Percentiles rank a stretch among this genome's conserved stretches.
Evolutionary conservation across 1,140 invertebrate species (phyloP).

Genomic region (Trachelipus rathkii): DNA sequence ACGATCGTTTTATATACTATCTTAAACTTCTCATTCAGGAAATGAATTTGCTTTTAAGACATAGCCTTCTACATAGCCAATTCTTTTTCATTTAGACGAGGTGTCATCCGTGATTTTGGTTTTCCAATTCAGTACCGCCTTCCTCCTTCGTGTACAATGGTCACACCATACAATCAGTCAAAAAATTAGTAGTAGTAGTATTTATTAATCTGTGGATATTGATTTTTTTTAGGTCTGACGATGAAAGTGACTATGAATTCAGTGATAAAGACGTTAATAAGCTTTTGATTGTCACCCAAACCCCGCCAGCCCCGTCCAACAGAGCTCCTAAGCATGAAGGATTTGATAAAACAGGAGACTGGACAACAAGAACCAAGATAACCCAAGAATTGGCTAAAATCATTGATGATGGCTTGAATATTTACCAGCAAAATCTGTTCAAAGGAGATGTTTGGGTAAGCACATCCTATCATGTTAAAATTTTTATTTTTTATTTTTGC

Average conservation of each 20-base stretch:
- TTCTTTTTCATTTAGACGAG: too few relatives aligned
- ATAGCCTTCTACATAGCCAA: too few relatives aligned
- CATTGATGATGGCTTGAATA: slow-evolving; percentile 90
- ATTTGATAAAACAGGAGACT: slow-evolving; percentile 80
- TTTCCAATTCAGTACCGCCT: too few relatives aligned
- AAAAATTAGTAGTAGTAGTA: too few relatives aligned
- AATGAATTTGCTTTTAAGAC: too few relatives aligned
- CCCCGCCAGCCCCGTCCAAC: slow-evolving; percentile 64
- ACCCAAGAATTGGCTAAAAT: slow-evolving; percentile 86
- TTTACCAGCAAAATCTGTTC: slow-evolving; percentile 91
- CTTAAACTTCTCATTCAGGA: too few relatives aligned
- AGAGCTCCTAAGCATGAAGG: slow-evolving; percentile 86
- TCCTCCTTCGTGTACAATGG: too few relatives aligned
- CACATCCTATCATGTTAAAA: too few relatives aligned
- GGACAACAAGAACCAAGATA: slow-evolving; percentile 79
- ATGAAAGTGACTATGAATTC: slow-evolving; percentile 67
- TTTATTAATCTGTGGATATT: too few relatives aligned
- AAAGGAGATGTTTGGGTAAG: slow-evolving; percentile 49
- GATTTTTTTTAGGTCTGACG: slow-evolving; percentile 47
- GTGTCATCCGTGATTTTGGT: too few relatives aligned
- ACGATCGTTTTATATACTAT: too few relatives aligned
- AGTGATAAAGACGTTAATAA: slow-evolving; percentile 91
- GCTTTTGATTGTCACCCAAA: slow-evolving; percentile 91
- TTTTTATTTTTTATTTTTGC: neutral
- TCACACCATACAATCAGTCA: too few relatives aligned